Base-by-base conservation (phyloP, 2,113 vertebrate genomes). In the Lasiurus cinereus region DNA sequence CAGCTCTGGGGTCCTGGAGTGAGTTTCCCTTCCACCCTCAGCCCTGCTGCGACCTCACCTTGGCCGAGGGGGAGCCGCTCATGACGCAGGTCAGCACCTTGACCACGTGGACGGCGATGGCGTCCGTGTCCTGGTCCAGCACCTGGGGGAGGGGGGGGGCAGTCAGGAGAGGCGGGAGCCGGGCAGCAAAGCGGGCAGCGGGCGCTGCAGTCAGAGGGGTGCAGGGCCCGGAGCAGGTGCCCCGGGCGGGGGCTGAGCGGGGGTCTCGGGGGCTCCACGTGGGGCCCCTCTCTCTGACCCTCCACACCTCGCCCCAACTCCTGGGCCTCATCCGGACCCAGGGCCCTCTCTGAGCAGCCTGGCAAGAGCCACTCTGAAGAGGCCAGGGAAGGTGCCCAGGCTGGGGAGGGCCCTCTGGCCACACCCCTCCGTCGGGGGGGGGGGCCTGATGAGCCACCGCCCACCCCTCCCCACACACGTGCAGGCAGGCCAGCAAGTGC, bases 71-170 rank as follows among this genome's bases (percentile, higher is more conserved):
- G 0, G 99, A 99, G 97, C 98, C 99, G 66, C 98, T 99, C 99
- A 99, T 99, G 98, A 99, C 99, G 94, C 99, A 99, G 0, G 99
- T 99, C 90, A 99, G 99, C 83, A 99, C 99, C 9, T 98, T 90
- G 33, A 99, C 93, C 4, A 99, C 99, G 1, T 99, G 99, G 22
- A 99, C 99, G 0, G 99, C 99, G n/a, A 99, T 99, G 98, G 98
- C 98, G 0, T 99, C 99, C 0, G 99, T 98, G 89, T 98, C 97
- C 97, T 98, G 84, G 89, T 99, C 96, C 27, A 97, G 98, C 3
- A 98, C 99, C 99, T 99, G 78, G 3, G 89, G 91, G 79, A n/a
- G 19, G 0, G 21, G 91, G 94, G 85, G 83, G 48, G 39, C n/a
- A 0, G 67, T 96, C 43, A 96, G 92, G 29, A 92, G 66, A 83